Percentiles rank a stretch among this genome's conserved stretches.
phyloP scores from a whole-genome alignment of 2,113 vertebrate species.

The Daubentonia madagascariensis region DNA sequence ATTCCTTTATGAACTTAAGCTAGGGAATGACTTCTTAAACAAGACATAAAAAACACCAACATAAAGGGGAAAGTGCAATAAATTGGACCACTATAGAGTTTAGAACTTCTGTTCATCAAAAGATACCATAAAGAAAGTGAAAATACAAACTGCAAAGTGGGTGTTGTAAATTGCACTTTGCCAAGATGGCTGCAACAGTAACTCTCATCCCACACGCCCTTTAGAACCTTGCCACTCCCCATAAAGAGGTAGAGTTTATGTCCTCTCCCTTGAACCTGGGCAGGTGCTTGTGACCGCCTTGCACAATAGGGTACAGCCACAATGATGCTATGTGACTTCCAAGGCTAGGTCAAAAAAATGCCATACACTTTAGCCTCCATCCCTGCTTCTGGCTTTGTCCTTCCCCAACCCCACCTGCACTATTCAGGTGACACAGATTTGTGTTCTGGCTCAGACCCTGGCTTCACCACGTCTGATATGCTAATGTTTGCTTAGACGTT shows the following conservation, averaged over 20 bases:
- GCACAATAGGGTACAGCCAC: too few relatives aligned
- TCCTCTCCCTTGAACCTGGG: neutral
- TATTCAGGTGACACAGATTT: neutral
- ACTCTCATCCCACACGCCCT: neutral
- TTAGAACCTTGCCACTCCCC: neutral
- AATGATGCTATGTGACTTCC: too few relatives aligned
- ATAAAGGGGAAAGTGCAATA: neutral
- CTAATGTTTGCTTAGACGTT: neutral
- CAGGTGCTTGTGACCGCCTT: neutral
- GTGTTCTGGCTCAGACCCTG: neutral
- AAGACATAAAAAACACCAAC: neutral
- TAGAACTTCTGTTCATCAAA: neutral
- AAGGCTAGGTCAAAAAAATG: neutral
- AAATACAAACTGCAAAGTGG: neutral
- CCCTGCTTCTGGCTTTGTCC: neutral
- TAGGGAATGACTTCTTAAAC: neutral
- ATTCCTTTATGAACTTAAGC: slow-evolving; percentile 25
- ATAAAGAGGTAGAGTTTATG: neutral
- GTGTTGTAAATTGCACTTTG: neutral
- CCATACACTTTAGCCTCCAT: neutral
- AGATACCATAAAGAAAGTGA: neutral
- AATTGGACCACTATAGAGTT: neutral
- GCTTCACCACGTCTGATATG: neutral
- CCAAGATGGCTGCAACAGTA: neutral
- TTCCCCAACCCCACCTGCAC: accelerated